Evolutionary conservation across 2,888 invertebrate species (phyloP).

Genomic region (Diaphora mendica): DNA sequence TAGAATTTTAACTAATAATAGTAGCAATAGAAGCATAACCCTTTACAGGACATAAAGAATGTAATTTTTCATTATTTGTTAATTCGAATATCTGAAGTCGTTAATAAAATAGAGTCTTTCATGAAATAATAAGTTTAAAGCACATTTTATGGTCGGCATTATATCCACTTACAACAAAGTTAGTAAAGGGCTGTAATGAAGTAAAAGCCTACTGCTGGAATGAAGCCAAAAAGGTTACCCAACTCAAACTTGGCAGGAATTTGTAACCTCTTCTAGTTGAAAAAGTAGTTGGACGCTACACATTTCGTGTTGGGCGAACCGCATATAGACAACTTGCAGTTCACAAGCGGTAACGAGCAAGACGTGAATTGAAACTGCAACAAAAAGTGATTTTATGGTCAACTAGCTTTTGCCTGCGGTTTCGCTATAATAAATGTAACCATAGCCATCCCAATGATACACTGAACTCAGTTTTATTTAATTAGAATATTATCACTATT

Average conservation of each 20-base stretch:
- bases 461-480: too few species aligned
- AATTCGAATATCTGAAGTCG: not conserved
- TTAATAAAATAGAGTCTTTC: not conserved
- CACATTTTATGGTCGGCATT: not conserved
- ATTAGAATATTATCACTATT: too few species aligned
- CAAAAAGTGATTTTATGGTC: not conserved
- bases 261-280: conserved; percentile 12
- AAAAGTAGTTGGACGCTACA: conserved; percentile 6
- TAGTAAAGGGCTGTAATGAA: conserved; percentile 11
- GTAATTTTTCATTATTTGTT: too few species aligned
- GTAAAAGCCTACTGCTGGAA: conserved; percentile 9
- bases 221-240: conserved; percentile 8
- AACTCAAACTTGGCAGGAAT: conserved; percentile 14
- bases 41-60: too few species aligned
- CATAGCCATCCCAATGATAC: too few species aligned
- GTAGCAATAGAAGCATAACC: not conserved
- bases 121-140: not conserved
- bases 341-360: not conserved
- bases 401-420: not conserved
- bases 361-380: not conserved
- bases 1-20: not conserved
- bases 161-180: not conserved
- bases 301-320: not conserved
- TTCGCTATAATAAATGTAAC: too few species aligned
- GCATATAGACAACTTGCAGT: not conserved